Evolutionary conservation across 2,113 vertebrate genomes (phyloP).

Genomic region (Hyla sarda): DNA sequence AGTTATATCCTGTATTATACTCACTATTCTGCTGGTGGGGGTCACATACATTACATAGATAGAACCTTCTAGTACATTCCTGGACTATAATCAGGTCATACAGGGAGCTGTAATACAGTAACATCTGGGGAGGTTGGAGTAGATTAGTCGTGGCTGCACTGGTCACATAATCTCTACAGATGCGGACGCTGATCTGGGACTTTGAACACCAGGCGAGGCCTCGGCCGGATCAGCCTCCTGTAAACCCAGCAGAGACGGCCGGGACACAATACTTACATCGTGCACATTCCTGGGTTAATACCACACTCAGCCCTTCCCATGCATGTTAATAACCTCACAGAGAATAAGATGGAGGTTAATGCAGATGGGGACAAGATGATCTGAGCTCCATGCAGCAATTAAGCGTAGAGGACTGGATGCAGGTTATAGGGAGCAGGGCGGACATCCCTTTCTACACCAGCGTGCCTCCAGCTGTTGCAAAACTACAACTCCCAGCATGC

Average conservation of each 20-base stretch:
- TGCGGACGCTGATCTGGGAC: background rate
- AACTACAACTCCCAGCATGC: too few relatives aligned
- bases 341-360: background rate
- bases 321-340: constrained; percentile 28
- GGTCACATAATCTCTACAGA: background rate
- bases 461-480: too few relatives aligned
- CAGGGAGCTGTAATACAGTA: background rate
- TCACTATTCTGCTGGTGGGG: too few relatives aligned
- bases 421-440: too few relatives aligned
- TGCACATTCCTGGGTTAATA: constrained; percentile 30
- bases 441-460: too few relatives aligned
- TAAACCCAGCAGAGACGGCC: too few relatives aligned
- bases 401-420: too few relatives aligned
- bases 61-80: too few relatives aligned
- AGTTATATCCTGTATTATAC: too few relatives aligned
- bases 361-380: too few relatives aligned
- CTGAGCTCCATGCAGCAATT: too few relatives aligned
- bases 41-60: too few relatives aligned
- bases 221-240: background rate
- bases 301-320: constrained; percentile 9
- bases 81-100: background rate
- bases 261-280: background rate
- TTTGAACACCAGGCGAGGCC: background rate
- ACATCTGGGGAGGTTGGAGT: background rate
- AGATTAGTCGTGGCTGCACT: background rate